Evolutionary conservation across 1,140 invertebrate species (phyloP), one percentile per base, ranked within the genome.

Genomic region (Pantala flavescens): DNA sequence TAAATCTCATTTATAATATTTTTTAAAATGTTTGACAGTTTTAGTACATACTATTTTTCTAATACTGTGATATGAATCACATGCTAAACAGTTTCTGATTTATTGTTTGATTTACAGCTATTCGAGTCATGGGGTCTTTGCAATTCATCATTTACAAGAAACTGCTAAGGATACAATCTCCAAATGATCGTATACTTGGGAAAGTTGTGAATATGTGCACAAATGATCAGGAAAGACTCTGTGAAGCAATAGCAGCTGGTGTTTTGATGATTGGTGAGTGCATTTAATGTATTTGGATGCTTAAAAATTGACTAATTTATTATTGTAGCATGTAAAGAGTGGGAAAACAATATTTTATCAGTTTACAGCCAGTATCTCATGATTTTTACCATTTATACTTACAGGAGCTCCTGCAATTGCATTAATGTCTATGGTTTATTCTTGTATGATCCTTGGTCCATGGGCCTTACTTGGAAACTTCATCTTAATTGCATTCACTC

Each of bases 401-500:
- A 21, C 84, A 70, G 87, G 87, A 16, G 77, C 78, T 55, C 78
- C 78, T 16, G 73, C 75, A 3, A 77, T 78, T 74, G 77, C 77
- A 43, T 19, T 76, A 7, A 55, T 78, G 74, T 74, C 76, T 23
- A 63, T 63, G 49, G n/a, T 21, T 1, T 63, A 63, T 63, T 63
- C 49, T 19, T 79, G 85, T 0, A 85, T 81, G 77, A 80, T 90
- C n/a, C 84, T 92, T 43, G 88, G 87, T 74, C 84, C 84, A 0
- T 84, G 86, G 79, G 88, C 88, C 23, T 78, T 91, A 14, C 74
- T 88, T 36, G 90, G 90, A 72, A 83, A 90, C 78, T 77, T 84
- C 9, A 83, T 86, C n/a, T 90, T 91, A 77, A 74, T 90, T 23
- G 73, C 86, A 9, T 89, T 90, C 78, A 91, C 90, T 81, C 84